Evolutionary conservation across 2,113 vertebrate species (phyloP).

Genomic region (Perognathus longimembris): DNA sequence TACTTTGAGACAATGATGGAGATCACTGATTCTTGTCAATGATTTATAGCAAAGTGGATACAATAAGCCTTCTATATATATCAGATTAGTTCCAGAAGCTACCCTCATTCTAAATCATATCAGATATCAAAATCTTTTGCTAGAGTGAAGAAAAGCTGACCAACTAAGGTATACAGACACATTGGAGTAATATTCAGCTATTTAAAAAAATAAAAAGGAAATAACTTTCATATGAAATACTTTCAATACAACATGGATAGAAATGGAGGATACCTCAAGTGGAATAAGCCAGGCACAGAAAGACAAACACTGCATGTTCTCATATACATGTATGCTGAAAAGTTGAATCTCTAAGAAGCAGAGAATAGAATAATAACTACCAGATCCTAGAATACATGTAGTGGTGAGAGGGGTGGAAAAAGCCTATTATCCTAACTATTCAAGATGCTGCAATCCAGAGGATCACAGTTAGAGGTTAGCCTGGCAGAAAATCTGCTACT

Average conservation of each 20-base stretch:
- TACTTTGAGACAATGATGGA: background rate
- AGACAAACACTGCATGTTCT: background rate
- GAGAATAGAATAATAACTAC: background rate
- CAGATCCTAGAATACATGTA: background rate
- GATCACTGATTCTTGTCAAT: background rate
- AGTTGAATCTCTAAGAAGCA: background rate
- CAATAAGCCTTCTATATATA: background rate
- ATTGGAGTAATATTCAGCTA: background rate
- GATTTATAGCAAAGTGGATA: background rate
- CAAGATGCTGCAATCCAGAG: too few relatives aligned
- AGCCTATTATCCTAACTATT: too few relatives aligned
- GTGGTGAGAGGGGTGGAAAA: background rate
- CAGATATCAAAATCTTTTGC: background rate
- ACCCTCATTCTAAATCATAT: too few relatives aligned
- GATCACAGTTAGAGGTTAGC: too few relatives aligned
- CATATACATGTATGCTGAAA: background rate
- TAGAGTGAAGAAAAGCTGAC: background rate
- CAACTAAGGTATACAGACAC: background rate
- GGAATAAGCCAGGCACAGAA: background rate
- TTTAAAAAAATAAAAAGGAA: background rate
- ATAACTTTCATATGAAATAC: too few relatives aligned
- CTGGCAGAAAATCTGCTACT: too few relatives aligned
- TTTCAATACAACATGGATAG: background rate
- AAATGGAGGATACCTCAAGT: background rate
- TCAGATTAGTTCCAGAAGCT: background rate